phyloP scores from a whole-genome alignment of 2,113 vertebrate species.

The Ranitomeya imitator region DNA sequence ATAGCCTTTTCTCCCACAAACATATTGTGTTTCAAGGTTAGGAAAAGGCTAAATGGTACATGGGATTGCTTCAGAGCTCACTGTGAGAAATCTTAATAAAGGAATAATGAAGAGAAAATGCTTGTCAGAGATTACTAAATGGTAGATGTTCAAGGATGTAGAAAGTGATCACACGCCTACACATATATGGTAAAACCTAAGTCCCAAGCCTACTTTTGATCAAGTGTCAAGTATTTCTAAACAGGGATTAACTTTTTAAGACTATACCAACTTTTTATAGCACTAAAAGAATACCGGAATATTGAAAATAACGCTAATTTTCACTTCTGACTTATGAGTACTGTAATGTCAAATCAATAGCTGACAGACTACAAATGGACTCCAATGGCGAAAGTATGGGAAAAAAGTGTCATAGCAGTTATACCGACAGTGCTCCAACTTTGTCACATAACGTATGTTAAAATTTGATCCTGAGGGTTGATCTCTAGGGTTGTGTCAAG shows the following conservation, averaged over 20 bases:
- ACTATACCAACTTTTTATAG: neutral
- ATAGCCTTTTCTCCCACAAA: neutral
- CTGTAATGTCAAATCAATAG: neutral
- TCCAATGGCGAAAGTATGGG: neutral
- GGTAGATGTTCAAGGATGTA: neutral
- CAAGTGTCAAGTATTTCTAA: too few relatives aligned
- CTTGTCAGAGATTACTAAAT: neutral
- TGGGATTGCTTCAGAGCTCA: neutral
- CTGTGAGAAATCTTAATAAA: neutral
- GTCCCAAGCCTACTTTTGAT: neutral
- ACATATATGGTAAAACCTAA: neutral
- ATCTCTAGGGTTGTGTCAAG: neutral
- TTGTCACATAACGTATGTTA: neutral
- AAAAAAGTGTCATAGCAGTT: neutral
- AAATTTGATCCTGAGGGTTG: neutral
- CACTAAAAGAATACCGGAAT: neutral
- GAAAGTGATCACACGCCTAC: neutral
- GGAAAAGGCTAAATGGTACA: neutral
- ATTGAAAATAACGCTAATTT: neutral
- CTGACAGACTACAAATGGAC: neutral
- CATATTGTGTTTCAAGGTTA: conserved; percentile 26
- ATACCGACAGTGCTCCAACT: neutral
- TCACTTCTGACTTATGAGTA: neutral
- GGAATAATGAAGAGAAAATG: neutral
- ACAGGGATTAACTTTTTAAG: neutral